These are phyloP conservation scores for Acomys russatus DNA, from an alignment of 2,797 vertebrate species.

Conservation along the genomic window DNA sequence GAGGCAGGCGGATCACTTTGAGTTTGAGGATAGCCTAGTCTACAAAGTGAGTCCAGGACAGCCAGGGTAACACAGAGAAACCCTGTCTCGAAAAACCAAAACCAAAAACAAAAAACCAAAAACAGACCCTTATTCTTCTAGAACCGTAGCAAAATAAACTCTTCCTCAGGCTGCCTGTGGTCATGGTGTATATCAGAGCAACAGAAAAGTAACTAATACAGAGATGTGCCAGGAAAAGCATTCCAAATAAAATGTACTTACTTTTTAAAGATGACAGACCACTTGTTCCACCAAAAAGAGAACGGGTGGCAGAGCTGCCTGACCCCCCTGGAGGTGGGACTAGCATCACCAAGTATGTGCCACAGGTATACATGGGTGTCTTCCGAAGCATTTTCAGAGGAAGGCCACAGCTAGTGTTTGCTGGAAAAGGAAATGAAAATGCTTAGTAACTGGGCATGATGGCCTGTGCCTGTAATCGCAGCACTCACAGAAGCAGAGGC, in stretches of 20 bases:
- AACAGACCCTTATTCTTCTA: background rate
- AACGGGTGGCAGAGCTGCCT: slow-evolving; percentile 98
- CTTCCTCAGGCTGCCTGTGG: background rate
- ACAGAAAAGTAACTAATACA: background rate
- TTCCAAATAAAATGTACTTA: slow-evolving; percentile 84
- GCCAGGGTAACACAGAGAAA: too few species aligned
- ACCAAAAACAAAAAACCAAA: too few species aligned
- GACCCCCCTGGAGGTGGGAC: slow-evolving; percentile 97
- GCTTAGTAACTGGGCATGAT: background rate
- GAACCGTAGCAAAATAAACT: background rate
- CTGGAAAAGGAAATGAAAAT: slow-evolving; percentile 86
- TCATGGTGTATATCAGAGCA: background rate
- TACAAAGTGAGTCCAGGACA: too few species aligned
- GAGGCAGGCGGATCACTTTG: too few species aligned
- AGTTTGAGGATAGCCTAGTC: too few species aligned
- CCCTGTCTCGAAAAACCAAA: too few species aligned
- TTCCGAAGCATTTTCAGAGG: slow-evolving; percentile 97
- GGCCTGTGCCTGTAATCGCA: too few species aligned
- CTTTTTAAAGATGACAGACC: slow-evolving; percentile 98
- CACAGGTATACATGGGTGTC: slow-evolving; percentile 98
- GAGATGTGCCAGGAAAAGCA: background rate
- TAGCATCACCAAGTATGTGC: slow-evolving; percentile 97
- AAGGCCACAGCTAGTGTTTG: slow-evolving; percentile 98
- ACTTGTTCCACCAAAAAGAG: slow-evolving; percentile 97
- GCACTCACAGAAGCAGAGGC: too few species aligned